These are phyloP conservation scores for Rutilus rutilus DNA, from an alignment of 2,113 vertebrate species.

Conservation along the genomic window DNA sequence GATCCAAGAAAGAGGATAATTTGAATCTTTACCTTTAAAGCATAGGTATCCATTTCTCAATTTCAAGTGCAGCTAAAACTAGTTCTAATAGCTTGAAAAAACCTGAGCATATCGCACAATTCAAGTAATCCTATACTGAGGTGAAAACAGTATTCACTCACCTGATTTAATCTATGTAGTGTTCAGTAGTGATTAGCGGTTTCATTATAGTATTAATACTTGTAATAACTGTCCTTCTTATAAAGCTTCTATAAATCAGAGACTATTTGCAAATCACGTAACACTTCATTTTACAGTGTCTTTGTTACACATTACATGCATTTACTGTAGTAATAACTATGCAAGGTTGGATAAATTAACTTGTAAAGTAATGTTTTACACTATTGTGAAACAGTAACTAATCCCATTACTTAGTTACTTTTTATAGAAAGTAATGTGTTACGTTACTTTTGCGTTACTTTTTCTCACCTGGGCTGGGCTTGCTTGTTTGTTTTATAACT, in stretches of 20 bases:
- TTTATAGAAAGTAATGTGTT: too few relatives aligned
- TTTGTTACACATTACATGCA: too few relatives aligned
- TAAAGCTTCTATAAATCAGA: not conserved
- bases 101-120: constrained; percentile 22
- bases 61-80: constrained; percentile 31
- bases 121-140: constrained; percentile 13
- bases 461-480: too few relatives aligned
- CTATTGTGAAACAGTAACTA: too few relatives aligned
- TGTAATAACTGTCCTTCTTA: not conserved
- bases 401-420: too few relatives aligned
- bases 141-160: not conserved
- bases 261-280: not conserved
- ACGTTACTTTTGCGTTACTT: too few relatives aligned
- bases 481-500: too few relatives aligned
- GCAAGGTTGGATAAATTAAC: too few relatives aligned
- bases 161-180: constrained; percentile 14
- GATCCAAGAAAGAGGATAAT: not conserved
- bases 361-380: too few relatives aligned
- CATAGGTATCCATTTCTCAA: not conserved
- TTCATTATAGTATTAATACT: not conserved
- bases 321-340: too few relatives aligned
- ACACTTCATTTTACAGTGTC: too few relatives aligned
- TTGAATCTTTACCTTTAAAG: not conserved
- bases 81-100: not conserved
- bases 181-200: not conserved